phyloP scores from a whole-genome alignment of 37 sponge, comb jelly and placozoan species.

The Cliona cf. orientalis region DNA sequence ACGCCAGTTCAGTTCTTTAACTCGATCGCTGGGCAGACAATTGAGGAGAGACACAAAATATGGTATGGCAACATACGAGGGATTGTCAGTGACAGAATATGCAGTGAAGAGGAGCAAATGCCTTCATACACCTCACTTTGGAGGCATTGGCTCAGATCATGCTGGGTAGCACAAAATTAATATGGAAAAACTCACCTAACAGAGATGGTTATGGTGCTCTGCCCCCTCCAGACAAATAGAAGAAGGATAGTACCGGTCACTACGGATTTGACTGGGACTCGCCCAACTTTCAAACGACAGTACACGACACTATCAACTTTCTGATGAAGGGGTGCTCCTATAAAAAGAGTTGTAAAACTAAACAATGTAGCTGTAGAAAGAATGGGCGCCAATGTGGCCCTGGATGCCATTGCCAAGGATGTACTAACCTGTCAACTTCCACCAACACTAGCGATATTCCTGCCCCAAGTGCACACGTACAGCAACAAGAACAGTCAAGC shows the following conservation, averaged over 20 bases:
- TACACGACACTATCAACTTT: not conserved
- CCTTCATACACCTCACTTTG: not conserved
- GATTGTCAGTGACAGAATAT: not conserved
- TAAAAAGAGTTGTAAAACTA: not conserved
- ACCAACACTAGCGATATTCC: no score
- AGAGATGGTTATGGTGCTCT: not conserved
- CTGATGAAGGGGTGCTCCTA: not conserved
- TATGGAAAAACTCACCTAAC: not conserved
- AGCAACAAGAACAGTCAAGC: not conserved
- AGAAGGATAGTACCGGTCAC: not conserved
- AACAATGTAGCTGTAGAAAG: not conserved
- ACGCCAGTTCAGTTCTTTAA: not conserved
- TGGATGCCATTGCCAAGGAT: not conserved
- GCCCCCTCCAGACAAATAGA: not conserved
- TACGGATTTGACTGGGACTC: not conserved
- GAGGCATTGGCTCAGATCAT: not conserved
- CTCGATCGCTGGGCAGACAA: not conserved
- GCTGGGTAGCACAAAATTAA: not conserved
- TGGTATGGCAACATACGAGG: not conserved
- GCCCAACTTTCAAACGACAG: not conserved
- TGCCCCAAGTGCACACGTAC: not conserved
- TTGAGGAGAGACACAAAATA: not conserved
- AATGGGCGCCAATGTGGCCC: not conserved
- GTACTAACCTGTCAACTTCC: not conserved
- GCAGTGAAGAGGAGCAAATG: not conserved